Percentiles rank a stretch among this genome's conserved stretches.
Conservation (phyloP, 30 jellyfish, hydroid and myxozoan species). For the Hydractinia echinata region DNA sequence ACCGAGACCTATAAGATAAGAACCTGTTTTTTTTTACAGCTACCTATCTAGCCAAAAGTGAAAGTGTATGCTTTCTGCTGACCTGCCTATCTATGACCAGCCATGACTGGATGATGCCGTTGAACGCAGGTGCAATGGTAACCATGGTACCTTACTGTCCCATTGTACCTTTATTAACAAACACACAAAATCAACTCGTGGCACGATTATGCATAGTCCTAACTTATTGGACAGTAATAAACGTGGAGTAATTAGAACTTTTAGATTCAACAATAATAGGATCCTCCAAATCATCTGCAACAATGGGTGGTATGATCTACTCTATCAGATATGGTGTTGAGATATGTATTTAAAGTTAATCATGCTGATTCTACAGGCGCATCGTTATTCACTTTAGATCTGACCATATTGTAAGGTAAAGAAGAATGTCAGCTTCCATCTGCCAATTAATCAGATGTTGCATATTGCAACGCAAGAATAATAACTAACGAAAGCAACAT, state of each 20-base stretch:
- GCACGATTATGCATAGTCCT: not conserved
- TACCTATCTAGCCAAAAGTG: too few relatives aligned
- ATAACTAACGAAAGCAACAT: not conserved
- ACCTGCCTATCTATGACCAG: too few relatives aligned
- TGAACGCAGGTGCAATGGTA: slow-evolving; percentile 15
- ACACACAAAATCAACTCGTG: not conserved
- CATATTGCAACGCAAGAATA: not conserved
- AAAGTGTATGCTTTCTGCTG: too few relatives aligned
- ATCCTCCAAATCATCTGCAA: not conserved
- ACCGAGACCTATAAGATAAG: too few relatives aligned
- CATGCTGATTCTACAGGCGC: not conserved
- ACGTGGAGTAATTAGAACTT: not conserved
- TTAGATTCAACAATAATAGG: not conserved
- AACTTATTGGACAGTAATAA: not conserved
- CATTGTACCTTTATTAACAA: not conserved
- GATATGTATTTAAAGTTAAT: not conserved
- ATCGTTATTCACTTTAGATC: not conserved
- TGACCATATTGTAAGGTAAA: not conserved
- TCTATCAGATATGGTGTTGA: slow-evolving; percentile 1
- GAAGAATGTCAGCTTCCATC: not conserved
- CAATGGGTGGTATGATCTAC: not conserved
- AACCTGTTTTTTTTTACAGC: too few relatives aligned
- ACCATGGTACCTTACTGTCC: not conserved
- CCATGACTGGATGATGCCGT: too few relatives aligned
- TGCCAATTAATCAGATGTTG: slow-evolving; percentile 1